Base-by-base conservation (phyloP, 2,797 vertebrate species). In the Gastrophryne carolinensis region DNA sequence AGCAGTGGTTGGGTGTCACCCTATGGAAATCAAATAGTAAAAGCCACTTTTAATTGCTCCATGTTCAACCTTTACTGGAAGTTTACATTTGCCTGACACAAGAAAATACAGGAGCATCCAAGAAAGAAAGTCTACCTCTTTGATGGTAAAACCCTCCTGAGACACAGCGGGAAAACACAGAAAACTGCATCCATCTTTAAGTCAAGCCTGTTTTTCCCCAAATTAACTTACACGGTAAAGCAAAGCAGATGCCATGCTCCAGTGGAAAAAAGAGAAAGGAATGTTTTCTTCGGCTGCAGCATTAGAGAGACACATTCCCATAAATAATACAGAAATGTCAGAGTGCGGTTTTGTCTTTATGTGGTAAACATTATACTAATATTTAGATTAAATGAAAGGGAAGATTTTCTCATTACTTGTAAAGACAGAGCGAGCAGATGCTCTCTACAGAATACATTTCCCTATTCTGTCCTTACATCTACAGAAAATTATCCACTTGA, bases 271-370 rank as follows among this genome's bases (percentile, higher is more conserved):
- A 66, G 23, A 49, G 26, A 41, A 54, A 63, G 57, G 47, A 69
- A 56, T 54, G 66, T 76, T 41, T 62, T 34, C 32, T 52, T 61
- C 26, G 23, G 27, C 27, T 73, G 50, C 61, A 73, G 35, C 27
- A 47, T 50, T 52, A 52, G 27, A 68, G 73, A 60, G 49, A 56
- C 32, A 41, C 57, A 63, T 41, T 69, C 19, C 73, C 73, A 76
- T 76, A 76, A 70, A 69, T 76, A 76, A 76, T 70, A 35, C 49
- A 63, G 56, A 63, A 30, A 26, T 52, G 24, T 30, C 57, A 44
- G 27, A 19, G 26, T 56, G 57, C 19, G 73, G 56, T 62, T 66
- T 61, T 39, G 39, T 69, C 65, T 63, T 76, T 53, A 62, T 35
- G 73, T 39, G 56, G 56, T 53, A 62, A 54, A 50, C 26, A 54